These are phyloP conservation scores for Scytalopus superciliaris DNA, from an alignment of 2,113 vertebrate species.

Conservation along the genomic window DNA sequence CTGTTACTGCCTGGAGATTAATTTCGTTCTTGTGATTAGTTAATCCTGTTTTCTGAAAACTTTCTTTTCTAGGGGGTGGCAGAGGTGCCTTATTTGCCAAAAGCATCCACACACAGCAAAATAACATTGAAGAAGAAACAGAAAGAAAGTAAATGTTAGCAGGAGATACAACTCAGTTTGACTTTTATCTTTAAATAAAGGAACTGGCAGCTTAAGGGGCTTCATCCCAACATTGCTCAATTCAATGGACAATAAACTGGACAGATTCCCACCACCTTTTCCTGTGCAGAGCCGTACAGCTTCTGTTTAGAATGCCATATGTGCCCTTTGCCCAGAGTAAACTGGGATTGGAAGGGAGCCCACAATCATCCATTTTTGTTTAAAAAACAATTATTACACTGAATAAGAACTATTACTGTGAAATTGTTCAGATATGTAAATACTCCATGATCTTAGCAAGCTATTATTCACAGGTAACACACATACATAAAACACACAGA, in stretches of 20 bases:
- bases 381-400: not conserved
- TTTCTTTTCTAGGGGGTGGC: constrained; percentile 86
- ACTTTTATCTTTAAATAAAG: constrained; percentile 23
- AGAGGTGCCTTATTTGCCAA: constrained; percentile 80
- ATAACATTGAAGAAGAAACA: constrained; percentile 76
- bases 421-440: not conserved
- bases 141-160: constrained; percentile 77
- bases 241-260: not conserved
- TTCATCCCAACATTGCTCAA: not conserved
- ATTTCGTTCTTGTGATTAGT: constrained; percentile 55
- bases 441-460: not conserved
- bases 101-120: constrained; percentile 73
- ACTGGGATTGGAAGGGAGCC: not conserved
- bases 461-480: not conserved
- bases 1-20: constrained; percentile 55
- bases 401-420: not conserved
- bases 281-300: not conserved
- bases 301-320: not conserved
- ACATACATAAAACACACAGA: not conserved
- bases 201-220: not conserved
- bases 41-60: constrained; percentile 74
- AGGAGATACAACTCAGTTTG: constrained; percentile 40
- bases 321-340: not conserved
- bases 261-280: not conserved
- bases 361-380: not conserved